Evolutionary conservation across 64 coral and sea anemone species (phyloP).

Genomic region (Actinia equina): DNA sequence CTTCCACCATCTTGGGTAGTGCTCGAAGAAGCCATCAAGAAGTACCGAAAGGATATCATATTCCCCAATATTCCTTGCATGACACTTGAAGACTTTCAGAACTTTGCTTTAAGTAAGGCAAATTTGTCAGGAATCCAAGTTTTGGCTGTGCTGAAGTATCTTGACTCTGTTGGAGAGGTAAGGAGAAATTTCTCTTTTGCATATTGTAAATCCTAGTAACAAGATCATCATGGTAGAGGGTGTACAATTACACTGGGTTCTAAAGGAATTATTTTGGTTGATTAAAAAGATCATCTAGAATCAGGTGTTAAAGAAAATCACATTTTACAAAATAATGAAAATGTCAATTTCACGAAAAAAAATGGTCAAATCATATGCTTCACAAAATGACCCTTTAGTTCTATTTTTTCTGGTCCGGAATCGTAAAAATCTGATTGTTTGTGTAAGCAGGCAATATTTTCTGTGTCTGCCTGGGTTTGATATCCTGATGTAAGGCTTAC

Average conservation of each 20-base stretch:
- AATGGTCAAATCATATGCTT: no score
- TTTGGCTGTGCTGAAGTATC: constrained; percentile 38
- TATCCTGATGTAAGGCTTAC: no score
- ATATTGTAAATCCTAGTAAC: neutral
- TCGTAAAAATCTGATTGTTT: no score
- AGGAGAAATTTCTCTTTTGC: neutral
- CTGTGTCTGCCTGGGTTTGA: no score
- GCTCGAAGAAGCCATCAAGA: constrained; percentile 48
- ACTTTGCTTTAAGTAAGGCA: constrained; percentile 39
- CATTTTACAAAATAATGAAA: no score
- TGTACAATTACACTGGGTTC: neutral
- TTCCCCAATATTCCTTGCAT: constrained; percentile 55
- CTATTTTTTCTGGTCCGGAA: no score
- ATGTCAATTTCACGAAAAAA: no score
- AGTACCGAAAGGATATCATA: neutral
- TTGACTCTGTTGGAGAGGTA: constrained; percentile 71
- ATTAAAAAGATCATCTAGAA: no score
- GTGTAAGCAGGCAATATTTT: no score
- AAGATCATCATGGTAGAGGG: neutral
- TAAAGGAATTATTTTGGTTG: no score
- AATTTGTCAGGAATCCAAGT: constrained; percentile 12
- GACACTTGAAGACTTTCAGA: constrained; percentile 52
- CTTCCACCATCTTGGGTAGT: constrained; percentile 77
- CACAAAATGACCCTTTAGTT: no score
- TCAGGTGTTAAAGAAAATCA: no score